Evolutionary conservation across 2,888 invertebrate species (phyloP).

Genomic region (Meta bourneti): DNA sequence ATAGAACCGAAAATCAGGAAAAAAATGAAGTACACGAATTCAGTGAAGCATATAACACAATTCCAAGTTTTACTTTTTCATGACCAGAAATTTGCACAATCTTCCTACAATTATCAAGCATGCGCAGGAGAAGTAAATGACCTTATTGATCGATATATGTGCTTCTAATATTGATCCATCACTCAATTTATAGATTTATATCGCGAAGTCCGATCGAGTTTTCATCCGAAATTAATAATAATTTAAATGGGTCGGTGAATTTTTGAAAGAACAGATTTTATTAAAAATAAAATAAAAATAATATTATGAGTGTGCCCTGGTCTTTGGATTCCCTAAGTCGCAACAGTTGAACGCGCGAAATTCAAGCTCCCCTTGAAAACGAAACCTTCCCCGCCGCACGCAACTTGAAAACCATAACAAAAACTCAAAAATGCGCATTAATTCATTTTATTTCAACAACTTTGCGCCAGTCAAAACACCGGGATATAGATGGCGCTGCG

Average conservation of each 20-base stretch:
- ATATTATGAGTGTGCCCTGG: too few relatives aligned
- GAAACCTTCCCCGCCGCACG: slow-evolving; percentile 53
- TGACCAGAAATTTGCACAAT: neutral
- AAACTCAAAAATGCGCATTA: slow-evolving; percentile 73
- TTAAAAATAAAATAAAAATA: neutral
- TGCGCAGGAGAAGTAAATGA: neutral
- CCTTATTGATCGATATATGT: neutral
- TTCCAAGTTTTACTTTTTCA: neutral
- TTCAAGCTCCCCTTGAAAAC: slow-evolving; percentile 34
- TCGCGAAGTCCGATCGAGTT: neutral
- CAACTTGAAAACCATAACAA: slow-evolving; percentile 58
- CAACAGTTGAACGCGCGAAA: neutral
- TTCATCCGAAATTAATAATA: neutral
- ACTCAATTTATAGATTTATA: neutral
- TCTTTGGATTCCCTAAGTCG: neutral
- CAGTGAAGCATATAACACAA: neutral
- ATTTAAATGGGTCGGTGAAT: neutral
- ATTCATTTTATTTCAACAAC: slow-evolving; percentile 72
- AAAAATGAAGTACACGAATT: too few relatives aligned
- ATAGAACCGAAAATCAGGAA: too few relatives aligned
- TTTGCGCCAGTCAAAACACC: slow-evolving; percentile 73
- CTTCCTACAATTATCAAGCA: neutral
- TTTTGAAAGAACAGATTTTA: neutral
- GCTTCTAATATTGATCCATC: neutral
- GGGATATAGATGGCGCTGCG: slow-evolving; percentile 68